These are phyloP conservation scores for Drosophila eugracilis DNA, from an alignment of 1,140 invertebrate genomes.

Conservation along the genomic window DNA sequence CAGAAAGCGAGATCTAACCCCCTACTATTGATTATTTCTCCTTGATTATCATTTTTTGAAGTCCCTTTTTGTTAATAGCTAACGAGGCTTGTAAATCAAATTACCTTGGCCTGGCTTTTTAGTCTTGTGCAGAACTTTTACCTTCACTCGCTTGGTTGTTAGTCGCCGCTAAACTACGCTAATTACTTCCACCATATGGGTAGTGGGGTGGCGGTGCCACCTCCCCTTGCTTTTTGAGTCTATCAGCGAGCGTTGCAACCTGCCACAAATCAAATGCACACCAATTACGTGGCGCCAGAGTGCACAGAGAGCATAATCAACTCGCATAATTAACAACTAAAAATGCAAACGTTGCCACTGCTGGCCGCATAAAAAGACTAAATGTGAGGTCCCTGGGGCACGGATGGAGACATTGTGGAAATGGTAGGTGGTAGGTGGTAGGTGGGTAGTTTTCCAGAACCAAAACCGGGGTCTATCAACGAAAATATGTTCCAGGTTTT, in stretches of 20 bases:
- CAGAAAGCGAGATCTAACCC: too few relatives aligned
- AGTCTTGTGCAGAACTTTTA: constrained; percentile 54
- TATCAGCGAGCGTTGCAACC: constrained; percentile 70
- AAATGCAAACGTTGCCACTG: constrained; percentile 62
- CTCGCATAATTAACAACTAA: constrained; percentile 82
- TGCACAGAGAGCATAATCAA: constrained; percentile 79
- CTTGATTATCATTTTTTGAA: background rate
- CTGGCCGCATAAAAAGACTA: constrained; percentile 33
- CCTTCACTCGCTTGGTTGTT: constrained; percentile 58
- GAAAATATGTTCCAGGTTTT: constrained; percentile 61
- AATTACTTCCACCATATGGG: constrained; percentile 69
- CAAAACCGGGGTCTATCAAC: constrained; percentile 55
- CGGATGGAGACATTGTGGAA: constrained; percentile 10
- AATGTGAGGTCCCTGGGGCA: background rate
- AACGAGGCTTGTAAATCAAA: constrained; percentile 4
- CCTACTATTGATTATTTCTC: background rate
- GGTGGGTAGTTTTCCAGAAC: background rate
- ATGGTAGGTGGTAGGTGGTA: background rate
- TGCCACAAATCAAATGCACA: constrained; percentile 81
- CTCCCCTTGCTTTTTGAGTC: constrained; percentile 36
- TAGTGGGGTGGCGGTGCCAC: background rate
- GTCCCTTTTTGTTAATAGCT: constrained; percentile 1
- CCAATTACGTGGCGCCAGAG: constrained; percentile 80
- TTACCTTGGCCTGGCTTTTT: constrained; percentile 52
- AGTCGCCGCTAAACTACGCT: constrained; percentile 73